These are phyloP conservation scores for Cataglyphis livida DNA, from an alignment of 2,888 invertebrate species.

Conservation along the genomic window DNA sequence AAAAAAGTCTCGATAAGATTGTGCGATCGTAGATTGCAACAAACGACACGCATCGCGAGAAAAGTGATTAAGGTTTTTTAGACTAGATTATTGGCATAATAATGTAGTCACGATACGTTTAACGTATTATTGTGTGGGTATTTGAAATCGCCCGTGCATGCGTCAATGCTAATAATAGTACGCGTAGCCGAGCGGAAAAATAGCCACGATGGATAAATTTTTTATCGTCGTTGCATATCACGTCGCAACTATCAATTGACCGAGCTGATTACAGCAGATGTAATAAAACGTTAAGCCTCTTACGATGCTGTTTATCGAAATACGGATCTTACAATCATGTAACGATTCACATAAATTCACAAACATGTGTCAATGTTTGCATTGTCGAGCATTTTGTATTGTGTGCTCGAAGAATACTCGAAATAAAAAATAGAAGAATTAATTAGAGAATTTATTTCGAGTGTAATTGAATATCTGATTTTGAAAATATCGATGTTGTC, in stretches of 20 bases:
- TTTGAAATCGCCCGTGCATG: conserved; percentile 41
- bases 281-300: conserved; percentile 21
- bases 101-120: conserved; percentile 7
- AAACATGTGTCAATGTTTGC: background rate
- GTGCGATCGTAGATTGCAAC: background rate
- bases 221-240: conserved; percentile 42
- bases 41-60: background rate
- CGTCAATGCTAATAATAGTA: conserved; percentile 33
- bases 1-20: conserved; percentile 1
- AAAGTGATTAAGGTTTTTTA: conserved; percentile 23
- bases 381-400: conserved; percentile 5
- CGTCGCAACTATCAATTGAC: conserved; percentile 22
- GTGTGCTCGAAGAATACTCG: background rate
- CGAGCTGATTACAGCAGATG: conserved; percentile 28
- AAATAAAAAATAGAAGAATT: background rate
- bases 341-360: conserved; percentile 4
- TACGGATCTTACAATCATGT: conserved; percentile 14
- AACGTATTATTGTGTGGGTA: conserved; percentile 29
- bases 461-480: background rate
- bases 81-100: conserved; percentile 19
- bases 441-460: background rate
- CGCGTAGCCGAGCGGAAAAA: conserved; percentile 50
- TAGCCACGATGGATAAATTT: conserved; percentile 36
- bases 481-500: background rate
- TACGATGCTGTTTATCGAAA: conserved; percentile 34